Percentiles rank a stretch among this genome's conserved stretches.
phyloP scores from a whole-genome alignment of 2,888 invertebrate species.

The Mesoligia furuncula region DNA sequence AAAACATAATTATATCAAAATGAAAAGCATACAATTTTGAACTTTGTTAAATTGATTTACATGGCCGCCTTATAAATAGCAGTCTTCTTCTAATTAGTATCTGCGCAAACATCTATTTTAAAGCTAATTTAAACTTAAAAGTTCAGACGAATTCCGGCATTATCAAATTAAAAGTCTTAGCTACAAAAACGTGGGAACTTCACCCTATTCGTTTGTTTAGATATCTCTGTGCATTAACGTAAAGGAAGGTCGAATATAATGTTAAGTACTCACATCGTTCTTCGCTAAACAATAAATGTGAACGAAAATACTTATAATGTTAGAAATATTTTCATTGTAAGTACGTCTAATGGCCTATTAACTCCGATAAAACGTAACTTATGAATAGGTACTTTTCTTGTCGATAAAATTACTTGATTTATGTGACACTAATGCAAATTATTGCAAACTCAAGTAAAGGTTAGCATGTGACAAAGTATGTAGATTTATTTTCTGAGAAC shows the following conservation, averaged over 20 bases:
- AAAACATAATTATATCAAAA: not conserved
- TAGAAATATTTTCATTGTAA: not conserved
- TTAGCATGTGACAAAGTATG: conserved; percentile 18
- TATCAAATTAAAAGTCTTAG: conserved; percentile 36
- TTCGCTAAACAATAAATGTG: conserved; percentile 33
- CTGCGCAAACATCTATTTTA: conserved; percentile 5
- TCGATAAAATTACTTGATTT: conserved; percentile 2
- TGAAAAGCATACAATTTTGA: not conserved
- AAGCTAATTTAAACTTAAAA: conserved; percentile 28
- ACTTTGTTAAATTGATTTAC: too few species aligned
- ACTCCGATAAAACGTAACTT: conserved; percentile 13
- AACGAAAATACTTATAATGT: conserved; percentile 19
- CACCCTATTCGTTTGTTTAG: conserved; percentile 22
- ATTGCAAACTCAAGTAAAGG: conserved; percentile 15
- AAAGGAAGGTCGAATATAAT: conserved; percentile 28
- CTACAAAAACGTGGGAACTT: conserved; percentile 54
- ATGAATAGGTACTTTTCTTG: not conserved
- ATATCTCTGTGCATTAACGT: conserved; percentile 17
- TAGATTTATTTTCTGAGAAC: conserved; percentile 16
- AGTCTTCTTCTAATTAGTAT: conserved; percentile 1
- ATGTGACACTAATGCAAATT: conserved; percentile 11
- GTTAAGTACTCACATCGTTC: conserved; percentile 24
- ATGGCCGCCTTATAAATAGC: not conserved
- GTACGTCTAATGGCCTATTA: conserved; percentile 5
- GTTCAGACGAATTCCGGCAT: conserved; percentile 11